Evolutionary conservation across 2,888 invertebrate species (phyloP).

Genomic region (Caenorhabditis sp.): DNA sequence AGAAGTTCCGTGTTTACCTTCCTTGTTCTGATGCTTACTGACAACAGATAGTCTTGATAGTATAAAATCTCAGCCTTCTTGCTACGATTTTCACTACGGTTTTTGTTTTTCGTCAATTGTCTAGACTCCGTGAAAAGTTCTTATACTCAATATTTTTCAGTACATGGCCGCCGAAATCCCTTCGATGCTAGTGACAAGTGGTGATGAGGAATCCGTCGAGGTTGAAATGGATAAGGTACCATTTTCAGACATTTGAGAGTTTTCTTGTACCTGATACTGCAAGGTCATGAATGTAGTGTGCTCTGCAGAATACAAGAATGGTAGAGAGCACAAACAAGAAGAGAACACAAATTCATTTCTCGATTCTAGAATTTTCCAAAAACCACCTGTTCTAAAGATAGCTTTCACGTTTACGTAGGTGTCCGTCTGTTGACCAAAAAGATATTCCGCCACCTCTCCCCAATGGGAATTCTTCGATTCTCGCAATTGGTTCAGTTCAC

Average conservation of each 20-base stretch:
- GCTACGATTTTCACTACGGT: not conserved
- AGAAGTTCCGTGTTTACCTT: not conserved
- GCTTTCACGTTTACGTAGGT: constrained; percentile 21
- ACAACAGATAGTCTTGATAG: not conserved
- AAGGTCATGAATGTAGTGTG: constrained; percentile 11
- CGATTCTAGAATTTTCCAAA: not conserved
- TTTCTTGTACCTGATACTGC: not conserved
- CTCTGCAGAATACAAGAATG: not conserved
- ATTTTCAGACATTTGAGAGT: constrained; percentile 25
- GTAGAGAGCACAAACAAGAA: constrained; percentile 1
- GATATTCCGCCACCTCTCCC: constrained; percentile 29
- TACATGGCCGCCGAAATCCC: constrained; percentile 31
- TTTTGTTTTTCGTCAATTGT: not conserved
- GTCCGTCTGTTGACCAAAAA: constrained; percentile 56
- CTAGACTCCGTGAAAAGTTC: not conserved
- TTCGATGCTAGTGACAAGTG: constrained; percentile 30
- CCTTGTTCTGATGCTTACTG: not conserved
- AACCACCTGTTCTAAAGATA: constrained; percentile 9
- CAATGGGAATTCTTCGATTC: constrained; percentile 44
- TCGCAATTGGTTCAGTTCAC: constrained; percentile 46
- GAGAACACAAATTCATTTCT: constrained; percentile 4
- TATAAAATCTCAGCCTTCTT: not conserved
- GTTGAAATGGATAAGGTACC: constrained; percentile 44
- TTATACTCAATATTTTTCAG: not conserved
- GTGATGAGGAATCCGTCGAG: constrained; percentile 26